Evolutionary conservation across 2,888 invertebrate genomes (phyloP).

Genomic region (Drosophila prolongata): DNA sequence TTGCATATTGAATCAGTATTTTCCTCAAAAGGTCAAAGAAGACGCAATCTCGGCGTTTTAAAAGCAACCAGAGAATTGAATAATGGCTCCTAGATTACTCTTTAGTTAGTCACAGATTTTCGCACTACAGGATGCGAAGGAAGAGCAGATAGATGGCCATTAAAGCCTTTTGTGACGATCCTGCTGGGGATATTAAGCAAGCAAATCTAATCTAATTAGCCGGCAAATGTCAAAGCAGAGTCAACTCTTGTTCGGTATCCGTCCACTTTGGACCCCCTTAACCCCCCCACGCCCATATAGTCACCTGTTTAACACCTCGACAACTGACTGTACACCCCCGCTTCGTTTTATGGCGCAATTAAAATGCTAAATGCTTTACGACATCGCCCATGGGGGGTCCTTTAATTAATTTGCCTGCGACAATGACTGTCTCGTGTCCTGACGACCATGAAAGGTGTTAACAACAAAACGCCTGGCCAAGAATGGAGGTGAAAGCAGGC

Average conservation of each 20-base stretch:
- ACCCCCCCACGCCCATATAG: neutral
- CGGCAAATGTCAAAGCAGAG: conserved; percentile 56
- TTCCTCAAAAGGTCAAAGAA: neutral
- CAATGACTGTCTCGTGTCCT: conserved; percentile 44
- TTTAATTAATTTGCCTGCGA: conserved; percentile 69
- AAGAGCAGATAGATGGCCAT: conserved; percentile 11
- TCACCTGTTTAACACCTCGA: conserved; percentile 28
- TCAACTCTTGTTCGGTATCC: conserved; percentile 22
- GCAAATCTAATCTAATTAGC: conserved; percentile 70
- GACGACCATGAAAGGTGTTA: conserved; percentile 76
- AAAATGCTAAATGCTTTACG: conserved; percentile 77
- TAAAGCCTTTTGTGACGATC: conserved; percentile 28
- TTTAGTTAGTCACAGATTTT: conserved; percentile 1
- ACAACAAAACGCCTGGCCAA: conserved; percentile 45
- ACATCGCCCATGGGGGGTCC: conserved; percentile 53
- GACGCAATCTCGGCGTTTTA: neutral
- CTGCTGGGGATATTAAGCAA: conserved; percentile 40
- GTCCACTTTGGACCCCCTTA: conserved; percentile 18
- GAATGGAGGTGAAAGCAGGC: conserved; percentile 14
- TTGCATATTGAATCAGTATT: neutral
- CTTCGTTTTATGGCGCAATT: conserved; percentile 67
- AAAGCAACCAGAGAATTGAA: neutral
- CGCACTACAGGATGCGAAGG: neutral
- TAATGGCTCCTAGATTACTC: conserved; percentile 10
- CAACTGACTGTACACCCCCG: conserved; percentile 20